phyloP scores from a whole-genome alignment of 2,113 vertebrate species.

The Hemibagrus wyckioides region DNA sequence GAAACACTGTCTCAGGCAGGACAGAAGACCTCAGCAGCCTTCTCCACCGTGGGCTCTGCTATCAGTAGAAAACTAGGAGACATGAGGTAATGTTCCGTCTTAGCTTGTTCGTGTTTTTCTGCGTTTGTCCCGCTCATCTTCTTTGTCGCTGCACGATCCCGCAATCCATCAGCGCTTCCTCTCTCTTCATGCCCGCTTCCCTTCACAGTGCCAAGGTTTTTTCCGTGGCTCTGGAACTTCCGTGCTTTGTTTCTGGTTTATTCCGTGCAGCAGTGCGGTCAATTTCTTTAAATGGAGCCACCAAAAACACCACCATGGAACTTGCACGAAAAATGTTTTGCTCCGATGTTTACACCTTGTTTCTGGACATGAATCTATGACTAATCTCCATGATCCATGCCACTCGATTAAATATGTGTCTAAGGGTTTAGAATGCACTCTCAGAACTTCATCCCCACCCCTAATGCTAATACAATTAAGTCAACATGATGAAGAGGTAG shows the following conservation, averaged over 20 bases:
- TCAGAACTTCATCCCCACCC: neutral
- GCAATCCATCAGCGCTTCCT: neutral
- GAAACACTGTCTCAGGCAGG: slow-evolving; percentile 94
- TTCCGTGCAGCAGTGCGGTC: neutral
- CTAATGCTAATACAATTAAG: neutral
- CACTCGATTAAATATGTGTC: neutral
- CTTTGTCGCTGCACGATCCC: slow-evolving; percentile 4
- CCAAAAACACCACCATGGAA: neutral
- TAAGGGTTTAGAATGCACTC: neutral
- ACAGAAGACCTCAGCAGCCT: slow-evolving; percentile 90
- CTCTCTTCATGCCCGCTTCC: neutral
- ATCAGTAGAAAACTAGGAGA: slow-evolving; percentile 89
- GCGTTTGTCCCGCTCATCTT: neutral
- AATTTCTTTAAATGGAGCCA: slow-evolving; percentile 13
- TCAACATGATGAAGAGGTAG: neutral
- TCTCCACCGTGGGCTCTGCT: slow-evolving; percentile 86
- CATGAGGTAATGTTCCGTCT: slow-evolving; percentile 83
- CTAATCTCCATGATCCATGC: neutral
- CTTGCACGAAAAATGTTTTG: too few species aligned
- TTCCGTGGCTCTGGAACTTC: slow-evolving; percentile 32
- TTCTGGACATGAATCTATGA: neutral
- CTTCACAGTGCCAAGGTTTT: slow-evolving; percentile 16
- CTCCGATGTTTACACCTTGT: neutral
- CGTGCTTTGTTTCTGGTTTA: slow-evolving; percentile 36
- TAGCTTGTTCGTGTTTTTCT: neutral